phyloP scores from a whole-genome alignment of 1,140 invertebrate species.

The Cardiocondyla obscurior region DNA sequence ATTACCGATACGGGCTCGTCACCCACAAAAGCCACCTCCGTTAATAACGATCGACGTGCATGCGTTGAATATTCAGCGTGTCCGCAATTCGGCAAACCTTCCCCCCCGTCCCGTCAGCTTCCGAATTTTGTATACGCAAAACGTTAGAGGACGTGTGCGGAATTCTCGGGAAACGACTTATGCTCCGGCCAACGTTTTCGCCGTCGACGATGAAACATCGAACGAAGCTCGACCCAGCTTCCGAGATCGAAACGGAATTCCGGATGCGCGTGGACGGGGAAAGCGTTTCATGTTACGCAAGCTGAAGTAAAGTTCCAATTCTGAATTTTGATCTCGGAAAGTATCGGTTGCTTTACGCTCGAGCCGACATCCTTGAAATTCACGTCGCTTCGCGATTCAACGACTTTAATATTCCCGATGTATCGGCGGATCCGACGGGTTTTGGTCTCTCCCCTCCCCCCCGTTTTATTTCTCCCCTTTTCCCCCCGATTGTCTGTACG shows the following conservation, averaged over 20 bases:
- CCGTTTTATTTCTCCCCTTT: neutral
- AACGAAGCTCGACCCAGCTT: neutral
- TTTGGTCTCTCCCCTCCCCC: too few species aligned
- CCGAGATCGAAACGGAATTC: neutral
- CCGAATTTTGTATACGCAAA: neutral
- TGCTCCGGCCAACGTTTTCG: neutral
- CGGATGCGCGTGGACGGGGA: too few species aligned
- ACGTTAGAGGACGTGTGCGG: neutral
- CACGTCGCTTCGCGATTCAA: conserved; percentile 1
- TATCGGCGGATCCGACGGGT: neutral
- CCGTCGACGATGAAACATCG: neutral
- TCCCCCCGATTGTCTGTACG: neutral
- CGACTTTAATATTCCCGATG: neutral
- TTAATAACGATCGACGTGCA: conserved; percentile 18
- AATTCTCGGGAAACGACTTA: neutral
- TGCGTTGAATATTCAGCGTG: conserved; percentile 13
- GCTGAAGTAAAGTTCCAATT: neutral
- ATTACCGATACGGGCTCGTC: conserved; percentile 21
- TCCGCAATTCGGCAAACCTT: conserved; percentile 2
- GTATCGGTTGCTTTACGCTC: conserved; percentile 19
- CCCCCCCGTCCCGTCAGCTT: neutral
- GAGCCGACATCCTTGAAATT: conserved; percentile 4
- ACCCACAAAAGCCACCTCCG: neutral
- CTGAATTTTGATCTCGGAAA: neutral
- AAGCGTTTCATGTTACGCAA: too few species aligned